Conservation (phyloP, 2,797 vertebrate genomes). For the Malurus splendens region DNA sequence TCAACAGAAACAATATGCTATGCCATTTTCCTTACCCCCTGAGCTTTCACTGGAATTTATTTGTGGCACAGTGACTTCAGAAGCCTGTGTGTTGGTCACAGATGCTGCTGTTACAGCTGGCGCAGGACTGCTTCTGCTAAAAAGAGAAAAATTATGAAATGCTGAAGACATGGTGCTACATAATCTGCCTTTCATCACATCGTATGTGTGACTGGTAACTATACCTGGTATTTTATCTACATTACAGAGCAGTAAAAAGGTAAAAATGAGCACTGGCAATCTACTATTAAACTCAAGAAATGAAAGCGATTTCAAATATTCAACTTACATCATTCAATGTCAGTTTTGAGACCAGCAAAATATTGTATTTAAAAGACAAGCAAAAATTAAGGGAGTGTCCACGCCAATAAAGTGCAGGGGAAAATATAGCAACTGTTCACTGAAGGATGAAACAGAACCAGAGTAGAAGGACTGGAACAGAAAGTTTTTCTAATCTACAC, state of each 20-base stretch:
- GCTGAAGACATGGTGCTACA: not conserved
- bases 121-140: constrained; percentile 78
- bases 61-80: constrained; percentile 76
- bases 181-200: not conserved
- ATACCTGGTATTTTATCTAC: not conserved
- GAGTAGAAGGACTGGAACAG: not conserved
- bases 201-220: not conserved
- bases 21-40: constrained; percentile 70
- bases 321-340: not conserved
- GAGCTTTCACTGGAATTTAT: constrained; percentile 77
- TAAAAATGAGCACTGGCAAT: not conserved
- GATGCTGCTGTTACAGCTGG: constrained; percentile 77
- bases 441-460: not conserved
- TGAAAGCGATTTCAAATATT: not conserved
- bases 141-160: not conserved
- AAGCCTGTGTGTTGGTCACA: constrained; percentile 73
- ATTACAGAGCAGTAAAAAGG: not conserved
- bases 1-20: not conserved
- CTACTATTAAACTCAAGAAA: not conserved
- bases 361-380: not conserved
- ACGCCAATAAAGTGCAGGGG: not conserved
- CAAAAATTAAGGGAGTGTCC: not conserved
- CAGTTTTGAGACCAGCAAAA: not conserved
- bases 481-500: not conserved
- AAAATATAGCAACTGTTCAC: not conserved